phyloP scores from a whole-genome alignment of 2,797 vertebrate species.

The Hylomyscus alleni region DNA sequence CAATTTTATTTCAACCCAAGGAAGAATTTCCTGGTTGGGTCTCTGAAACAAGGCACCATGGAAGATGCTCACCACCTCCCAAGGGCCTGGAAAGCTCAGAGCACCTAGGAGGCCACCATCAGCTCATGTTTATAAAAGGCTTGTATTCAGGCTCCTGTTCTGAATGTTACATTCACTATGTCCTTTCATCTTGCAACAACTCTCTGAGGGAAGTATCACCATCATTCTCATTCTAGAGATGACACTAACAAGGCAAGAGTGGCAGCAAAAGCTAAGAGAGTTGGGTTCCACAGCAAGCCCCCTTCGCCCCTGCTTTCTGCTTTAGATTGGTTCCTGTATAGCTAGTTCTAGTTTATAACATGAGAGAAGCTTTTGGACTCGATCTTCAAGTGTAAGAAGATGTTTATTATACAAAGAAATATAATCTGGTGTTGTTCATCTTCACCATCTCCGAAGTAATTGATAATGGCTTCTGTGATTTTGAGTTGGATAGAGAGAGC shows the following conservation, averaged over 20 bases:
- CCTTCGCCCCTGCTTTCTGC: neutral
- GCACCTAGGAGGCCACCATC: neutral
- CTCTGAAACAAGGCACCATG: slow-evolving; percentile 48
- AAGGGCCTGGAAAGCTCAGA: neutral
- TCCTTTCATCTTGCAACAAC: slow-evolving; percentile 30
- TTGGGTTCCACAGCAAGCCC: neutral
- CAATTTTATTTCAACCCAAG: slow-evolving; percentile 55
- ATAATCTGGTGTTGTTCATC: slow-evolving; percentile 19
- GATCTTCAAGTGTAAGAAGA: slow-evolving; percentile 26
- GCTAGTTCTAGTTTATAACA: slow-evolving; percentile 14
- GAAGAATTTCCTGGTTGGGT: slow-evolving; percentile 38
- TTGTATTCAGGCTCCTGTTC: neutral
- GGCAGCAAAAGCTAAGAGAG: neutral
- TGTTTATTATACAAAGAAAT: slow-evolving; percentile 35
- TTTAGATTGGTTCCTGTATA: neutral
- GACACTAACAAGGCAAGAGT: neutral
- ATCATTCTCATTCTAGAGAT: neutral
- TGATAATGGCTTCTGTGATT: slow-evolving; percentile 35
- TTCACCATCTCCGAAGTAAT: slow-evolving; percentile 22
- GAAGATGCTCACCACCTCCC: neutral
- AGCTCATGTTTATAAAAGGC: neutral
- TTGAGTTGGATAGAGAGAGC: neutral
- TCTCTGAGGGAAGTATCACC: neutral
- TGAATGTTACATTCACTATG: neutral
- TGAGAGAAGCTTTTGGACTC: slow-evolving; percentile 6